Percentiles rank a stretch among this genome's conserved stretches.
Evolutionary conservation across 23 tunicate species (phyloP).

Genomic region (Aplidium turbinatum): DNA sequence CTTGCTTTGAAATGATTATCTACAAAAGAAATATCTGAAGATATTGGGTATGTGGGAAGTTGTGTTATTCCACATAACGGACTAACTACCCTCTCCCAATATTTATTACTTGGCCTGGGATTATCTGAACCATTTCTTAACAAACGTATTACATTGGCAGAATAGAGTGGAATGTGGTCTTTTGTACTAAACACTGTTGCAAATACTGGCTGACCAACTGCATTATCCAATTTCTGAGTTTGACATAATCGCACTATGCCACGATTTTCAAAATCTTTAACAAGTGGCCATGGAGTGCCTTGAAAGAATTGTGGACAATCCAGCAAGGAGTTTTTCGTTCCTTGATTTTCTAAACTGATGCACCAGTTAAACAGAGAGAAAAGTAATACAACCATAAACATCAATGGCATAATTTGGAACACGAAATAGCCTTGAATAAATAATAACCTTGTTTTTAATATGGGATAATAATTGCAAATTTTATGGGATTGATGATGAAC

Average conservation of each 20-base stretch:
- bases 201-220: constrained; percentile 28
- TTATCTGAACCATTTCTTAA: constrained; percentile 14
- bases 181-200: constrained; percentile 64
- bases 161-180: constrained; percentile 67
- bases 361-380: too few relatives aligned
- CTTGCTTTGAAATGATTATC: neutral
- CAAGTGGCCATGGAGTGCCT: constrained; percentile 68
- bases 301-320: too few relatives aligned
- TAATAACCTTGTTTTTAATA: too few relatives aligned
- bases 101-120: constrained; percentile 49
- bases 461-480: too few relatives aligned
- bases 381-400: too few relatives aligned
- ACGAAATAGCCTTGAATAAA: too few relatives aligned
- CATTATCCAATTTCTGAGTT: constrained; percentile 25
- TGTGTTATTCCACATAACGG: constrained; percentile 40
- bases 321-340: too few relatives aligned
- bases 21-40: constrained; percentile 50
- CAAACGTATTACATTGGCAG: constrained; percentile 60
- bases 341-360: too few relatives aligned
- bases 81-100: constrained; percentile 68
- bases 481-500: too few relatives aligned
- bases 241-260: constrained; percentile 74
- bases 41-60: constrained; percentile 27
- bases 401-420: too few relatives aligned
- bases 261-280: neutral